Base-by-base conservation (phyloP, 2,888 invertebrate genomes). In the Luperina nickerlii region DNA sequence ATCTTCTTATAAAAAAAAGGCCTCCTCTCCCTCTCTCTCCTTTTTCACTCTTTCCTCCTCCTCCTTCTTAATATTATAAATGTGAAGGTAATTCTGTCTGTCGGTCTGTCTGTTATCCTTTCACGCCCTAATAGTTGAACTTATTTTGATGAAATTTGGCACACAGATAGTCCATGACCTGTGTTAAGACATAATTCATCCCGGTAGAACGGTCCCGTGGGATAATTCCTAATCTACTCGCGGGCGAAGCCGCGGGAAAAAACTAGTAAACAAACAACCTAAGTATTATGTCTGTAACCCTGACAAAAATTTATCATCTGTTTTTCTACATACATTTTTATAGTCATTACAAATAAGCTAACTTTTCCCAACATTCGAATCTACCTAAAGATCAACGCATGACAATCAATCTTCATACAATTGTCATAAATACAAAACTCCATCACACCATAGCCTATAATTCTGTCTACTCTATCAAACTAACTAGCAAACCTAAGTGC, bases 401-500 rank as follows among this genome's bases (percentile, higher is more conserved):
- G 13, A n/a, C 60, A 27, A 27, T 60, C 27, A 57, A 66, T 65
- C 38, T 27, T 54, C 45, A 63, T 63, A 38, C 24, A 67, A 27
- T 32, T 20, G 24, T 32, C 72, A 71, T 79, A 79, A 73, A 18
- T 65, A 68, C 24, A 38, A 60, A 76, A 71, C 24, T 15, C 51
- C 51, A 60, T 54, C 38, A 24, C 51, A 42, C 27, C 38, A n/a
- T 27, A 72, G n/a, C 65, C 65, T 57, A 70, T 78, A 74, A 62
- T 38, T 73, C 68, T 74, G 38, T 20, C 74, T 42, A 54, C 60
- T 75, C 38, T n/a, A 79, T 73, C 71, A 76, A 63, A n/a, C 20
- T 57, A 84, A 76, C 76, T 42, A 74, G 75, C 70, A 8, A 27
- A 67, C 66, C 63, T 79, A 69, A 86, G 76, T 83, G 67, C 69